Evolutionary conservation across 2,113 vertebrate genomes (phyloP), one percentile per base, ranked within the genome.

Genomic region (Picathartes gymnocephalus): DNA sequence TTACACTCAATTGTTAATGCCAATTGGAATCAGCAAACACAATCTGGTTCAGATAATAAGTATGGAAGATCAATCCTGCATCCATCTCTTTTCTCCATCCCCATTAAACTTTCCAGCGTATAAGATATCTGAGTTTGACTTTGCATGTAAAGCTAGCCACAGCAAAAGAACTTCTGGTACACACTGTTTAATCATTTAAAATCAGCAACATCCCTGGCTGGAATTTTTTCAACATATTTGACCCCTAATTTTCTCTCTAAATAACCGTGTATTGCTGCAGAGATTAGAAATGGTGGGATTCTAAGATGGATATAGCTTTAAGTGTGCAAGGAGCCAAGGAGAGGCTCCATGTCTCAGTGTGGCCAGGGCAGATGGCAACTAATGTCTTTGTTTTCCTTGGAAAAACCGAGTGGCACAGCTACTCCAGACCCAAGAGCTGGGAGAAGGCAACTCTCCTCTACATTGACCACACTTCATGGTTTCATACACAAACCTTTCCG

Each of bases 21-120:
- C 72, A 92, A 93, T 77, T 53, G 48, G 65, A 86, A 91, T 95
- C 89, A 93, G 86, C 86, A 93, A 91, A 92, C 66, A 76, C 58
- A 86, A 39, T 89, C 66, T 86, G 53, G 69, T 95, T 87, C 78
- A 85, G 78, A 92, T 93, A 89, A 91, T 86, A 95, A 95, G 69
- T 85, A 79, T 24, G 70, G 70, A 69, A 89, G 89, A 91, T 79
- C 89, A 79, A 28, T 89, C 73, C 84, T 71, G 44, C 48, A 44
- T 73, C 71, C 2, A 0, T 50, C 60, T 76, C 64, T 74, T 80
- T 83, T 81, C 81, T 74, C 51, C 0, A 0, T 74, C 73, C 84
- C 85, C 53, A 57, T 84, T 81, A 64, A 87, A 87, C 83, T 84
- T 95, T 69, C 77, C 81, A 78, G 69, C 50, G 7, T 68, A 78